Base-by-base conservation (phyloP, 2,797 vertebrate species). In the Naso thynnoides region DNA sequence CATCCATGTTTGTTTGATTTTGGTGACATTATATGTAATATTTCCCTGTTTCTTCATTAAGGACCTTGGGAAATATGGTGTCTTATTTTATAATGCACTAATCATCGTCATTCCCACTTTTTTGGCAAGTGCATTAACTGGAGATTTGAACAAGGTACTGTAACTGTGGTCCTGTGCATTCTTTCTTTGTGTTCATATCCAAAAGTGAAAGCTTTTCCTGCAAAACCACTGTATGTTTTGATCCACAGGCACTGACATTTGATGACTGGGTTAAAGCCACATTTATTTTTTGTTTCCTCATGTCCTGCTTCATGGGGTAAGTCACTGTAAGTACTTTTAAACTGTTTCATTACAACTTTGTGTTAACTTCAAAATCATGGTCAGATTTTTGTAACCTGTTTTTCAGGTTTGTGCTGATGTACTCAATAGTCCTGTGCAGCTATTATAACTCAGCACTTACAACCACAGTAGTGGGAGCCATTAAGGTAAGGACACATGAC, bases 261-360 rank as follows among this genome's bases (percentile, higher is more conserved):
- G 91, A 95, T 55, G 92, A 95, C 50, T 99, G 97, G 97, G 88
- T 86, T 66, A 91, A 95, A 67, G 52, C 86, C 63, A 79, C 92
- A 1, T 98, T 98, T 89, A 61, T 96, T 54, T 73, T 92, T 15
- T 96, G 95, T 24, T 98, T 98, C 91, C 76, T 97, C 62, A 78
- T 97, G 86, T 98, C 98, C 83, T 99, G 96, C 82, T 75, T 96
- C 24, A 93, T 99, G 95, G 97, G 97, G 97, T 99, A 95, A 91
- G 96, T 78, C 59, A 26, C 19, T 24, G 6, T 2, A 49, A 13
- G 47, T 38, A 5, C 31, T 1, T 39, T 13, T 6, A 54, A 26
- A 21, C 14, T 31, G 2, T 59, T 59, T 0, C 50, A 0, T 48
- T 13, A 76, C 21, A 42, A 2, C 18, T 48, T 8, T 26, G 18